These are phyloP conservation scores for Ibidorhyncha struthersii DNA, from an alignment of 2,113 vertebrate genomes.

Conservation along the genomic window DNA sequence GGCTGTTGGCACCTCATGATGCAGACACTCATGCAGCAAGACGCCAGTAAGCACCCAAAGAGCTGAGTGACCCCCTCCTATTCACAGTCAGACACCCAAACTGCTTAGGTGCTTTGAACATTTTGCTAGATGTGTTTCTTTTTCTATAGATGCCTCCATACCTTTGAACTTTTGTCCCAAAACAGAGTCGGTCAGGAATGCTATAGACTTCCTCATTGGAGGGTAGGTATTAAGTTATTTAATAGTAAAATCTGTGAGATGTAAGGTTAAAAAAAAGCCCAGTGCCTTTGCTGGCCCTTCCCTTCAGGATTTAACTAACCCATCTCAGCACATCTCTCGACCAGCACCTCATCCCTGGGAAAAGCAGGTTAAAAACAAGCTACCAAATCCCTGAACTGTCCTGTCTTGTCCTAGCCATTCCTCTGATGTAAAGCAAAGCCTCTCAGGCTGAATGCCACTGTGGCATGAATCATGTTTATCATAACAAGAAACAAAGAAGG, in stretches of 20 bases:
- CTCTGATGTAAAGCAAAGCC: background rate
- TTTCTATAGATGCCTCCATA: background rate
- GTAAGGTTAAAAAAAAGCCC: background rate
- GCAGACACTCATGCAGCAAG: background rate
- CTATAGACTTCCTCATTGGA: background rate
- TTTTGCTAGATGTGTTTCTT: background rate
- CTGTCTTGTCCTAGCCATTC: background rate
- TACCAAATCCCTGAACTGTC: background rate
- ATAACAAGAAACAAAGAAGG: slow-evolving; percentile 62
- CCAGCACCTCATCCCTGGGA: background rate
- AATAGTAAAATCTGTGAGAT: background rate
- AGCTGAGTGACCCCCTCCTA: background rate
- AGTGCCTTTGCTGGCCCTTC: background rate
- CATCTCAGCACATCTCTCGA: background rate
- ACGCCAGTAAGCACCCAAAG: background rate
- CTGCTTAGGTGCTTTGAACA: background rate
- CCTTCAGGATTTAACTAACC: background rate
- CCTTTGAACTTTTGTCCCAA: background rate
- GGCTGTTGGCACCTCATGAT: background rate
- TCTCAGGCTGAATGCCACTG: background rate
- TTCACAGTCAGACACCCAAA: background rate
- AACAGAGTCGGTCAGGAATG: background rate
- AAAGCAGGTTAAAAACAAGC: background rate
- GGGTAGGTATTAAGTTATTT: background rate
- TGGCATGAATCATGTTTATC: slow-evolving; percentile 59